A percentile compares a stretch with the other conserved stretches of the same genome.
phyloP scores from a whole-genome alignment of 2,113 vertebrate genomes.

The Anarhynchus alexandrinus region DNA sequence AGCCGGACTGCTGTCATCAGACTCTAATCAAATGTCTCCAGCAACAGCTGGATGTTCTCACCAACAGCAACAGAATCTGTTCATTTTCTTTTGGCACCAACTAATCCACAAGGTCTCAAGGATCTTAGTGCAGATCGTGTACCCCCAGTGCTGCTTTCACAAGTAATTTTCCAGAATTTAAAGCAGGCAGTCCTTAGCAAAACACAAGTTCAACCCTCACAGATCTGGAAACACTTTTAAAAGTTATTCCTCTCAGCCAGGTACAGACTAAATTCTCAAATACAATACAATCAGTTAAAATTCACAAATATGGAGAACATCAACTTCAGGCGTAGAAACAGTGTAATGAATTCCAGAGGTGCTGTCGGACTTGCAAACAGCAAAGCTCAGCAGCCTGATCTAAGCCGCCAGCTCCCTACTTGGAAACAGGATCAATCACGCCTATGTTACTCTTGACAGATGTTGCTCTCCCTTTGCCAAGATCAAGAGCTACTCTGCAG shows the following conservation, averaged over 20 bases:
- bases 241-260: background rate
- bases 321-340: background rate
- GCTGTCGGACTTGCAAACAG: background rate
- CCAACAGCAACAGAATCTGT: background rate
- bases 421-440: background rate
- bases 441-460: background rate
- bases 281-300: background rate
- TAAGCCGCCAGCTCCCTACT: background rate
- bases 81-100: accelerated
- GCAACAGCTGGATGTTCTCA: background rate
- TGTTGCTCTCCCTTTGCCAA: background rate
- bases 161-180: background rate
- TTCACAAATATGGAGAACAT: background rate
- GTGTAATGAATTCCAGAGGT: background rate
- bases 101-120: background rate
- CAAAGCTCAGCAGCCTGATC: background rate
- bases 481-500: background rate
- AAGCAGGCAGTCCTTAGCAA: background rate
- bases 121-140: background rate
- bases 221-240: background rate
- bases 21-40: background rate
- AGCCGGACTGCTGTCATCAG: background rate
- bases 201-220: background rate
- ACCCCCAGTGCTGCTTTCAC: background rate
- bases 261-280: background rate